These are phyloP conservation scores for Oligia latruncula DNA, from an alignment of 2,888 invertebrate species.

Conservation along the genomic window DNA sequence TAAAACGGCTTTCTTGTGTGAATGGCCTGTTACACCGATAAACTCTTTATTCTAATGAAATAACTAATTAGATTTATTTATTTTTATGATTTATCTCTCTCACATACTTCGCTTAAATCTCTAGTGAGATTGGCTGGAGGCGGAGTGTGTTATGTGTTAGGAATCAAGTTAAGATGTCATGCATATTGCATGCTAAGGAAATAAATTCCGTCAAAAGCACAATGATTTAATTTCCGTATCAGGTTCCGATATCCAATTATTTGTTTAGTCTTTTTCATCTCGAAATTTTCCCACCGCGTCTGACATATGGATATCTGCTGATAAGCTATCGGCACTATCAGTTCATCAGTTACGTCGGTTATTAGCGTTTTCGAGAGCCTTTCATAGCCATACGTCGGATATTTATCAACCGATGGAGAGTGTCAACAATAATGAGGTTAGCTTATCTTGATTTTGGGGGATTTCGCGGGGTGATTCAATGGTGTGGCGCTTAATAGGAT, in stretches of 20 bases:
- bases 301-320: slow-evolving; percentile 70
- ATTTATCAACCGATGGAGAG: slow-evolving; percentile 53
- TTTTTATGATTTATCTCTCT: not conserved
- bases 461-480: not conserved
- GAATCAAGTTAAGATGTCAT: not conserved
- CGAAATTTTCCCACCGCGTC: slow-evolving; percentile 59
- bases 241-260: slow-evolving; percentile 29
- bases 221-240: slow-evolving; percentile 26
- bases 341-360: slow-evolving; percentile 73
- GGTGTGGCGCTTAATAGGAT: too few species aligned
- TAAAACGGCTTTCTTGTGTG: slow-evolving; percentile 21
- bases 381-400: slow-evolving; percentile 63
- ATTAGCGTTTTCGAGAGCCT: slow-evolving; percentile 79
- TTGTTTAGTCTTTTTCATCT: slow-evolving; percentile 51
- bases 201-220: slow-evolving; percentile 3
- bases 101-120: slow-evolving; percentile 1
- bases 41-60: not conserved
- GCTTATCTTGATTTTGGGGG: slow-evolving; percentile 44
- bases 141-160: not conserved
- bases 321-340: slow-evolving; percentile 72
- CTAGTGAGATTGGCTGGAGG: not conserved
- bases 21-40: slow-evolving; percentile 13
- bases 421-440: slow-evolving; percentile 54
- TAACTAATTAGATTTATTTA: not conserved
- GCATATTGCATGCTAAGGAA: not conserved